Base-by-base conservation (phyloP, 2,113 vertebrate genomes). In the Centrocercus urophasianus region DNA sequence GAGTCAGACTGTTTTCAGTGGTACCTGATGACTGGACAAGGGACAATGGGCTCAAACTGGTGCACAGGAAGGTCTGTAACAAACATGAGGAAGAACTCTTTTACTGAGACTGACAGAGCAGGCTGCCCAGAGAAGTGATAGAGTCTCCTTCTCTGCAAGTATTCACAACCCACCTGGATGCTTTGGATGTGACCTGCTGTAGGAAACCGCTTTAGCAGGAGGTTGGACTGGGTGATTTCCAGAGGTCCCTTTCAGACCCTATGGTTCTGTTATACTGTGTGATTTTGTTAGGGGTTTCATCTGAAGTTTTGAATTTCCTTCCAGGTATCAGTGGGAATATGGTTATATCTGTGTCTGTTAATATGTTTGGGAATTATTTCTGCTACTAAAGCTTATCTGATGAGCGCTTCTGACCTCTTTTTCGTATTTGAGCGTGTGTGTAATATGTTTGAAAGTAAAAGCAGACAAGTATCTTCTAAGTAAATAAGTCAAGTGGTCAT, bases 401-500 rank as follows among this genome's bases (percentile, higher is more conserved):
- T 25, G 50, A 66, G 32, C 1, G 1, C 14, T 63, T 87, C 56
- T 78, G 73, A 52, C 18, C 52, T 81, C 77, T 90, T 83, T 86
- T 67, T 86, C 36, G 8, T 47, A 12, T 63, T 69, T 69, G 25
- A 28, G 27, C 16, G 19, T 0, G 2, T 0, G 2, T 43, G 21
- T 38, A 66, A 74, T 10, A 4, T 15, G 64, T 80, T 50, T 57
- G 47, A 72, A 40, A 48, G 15, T 28, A 74, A 83, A 83, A 85
- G 45, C 78, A 83, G 66, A 74, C 42, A 50, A 2, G 2, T 28
- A 21, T 67, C 40, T 74, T 74, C 22, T 52, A 50, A 85, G 85
- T 61, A 90, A 85, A 74, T 2, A 52, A 36, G 24, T 15, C n/a
- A 78, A 79, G 47, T 10, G 24, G 38, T 79, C 22, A 21, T 77